Base-by-base conservation (phyloP, 2,797 vertebrate species). In the Anas georgica region DNA sequence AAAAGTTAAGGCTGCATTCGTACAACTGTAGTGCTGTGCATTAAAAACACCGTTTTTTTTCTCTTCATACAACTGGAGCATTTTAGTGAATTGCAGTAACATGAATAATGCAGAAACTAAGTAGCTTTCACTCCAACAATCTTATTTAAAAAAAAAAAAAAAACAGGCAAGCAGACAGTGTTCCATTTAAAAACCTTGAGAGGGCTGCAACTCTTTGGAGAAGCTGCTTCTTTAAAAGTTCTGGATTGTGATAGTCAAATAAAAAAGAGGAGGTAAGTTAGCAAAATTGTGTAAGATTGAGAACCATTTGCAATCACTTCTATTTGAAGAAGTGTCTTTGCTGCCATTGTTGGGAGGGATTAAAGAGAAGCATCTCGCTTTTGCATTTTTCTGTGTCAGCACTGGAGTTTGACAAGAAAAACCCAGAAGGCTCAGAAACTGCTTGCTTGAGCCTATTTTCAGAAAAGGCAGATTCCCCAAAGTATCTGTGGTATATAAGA, bases 361-460 rank as follows among this genome's bases (percentile, higher is more conserved):
- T 91, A 80, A 86, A 91, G n/a, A 58, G 59, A 94, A 82, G 35
- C 20, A 56, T 88, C 63, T 95, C 52, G 18, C 60, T 95, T 86
- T 18, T 69, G 62, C 90, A 2, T 86, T 97, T 94, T 94, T 41
- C 76, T 95, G 23, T 90, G 90, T 90, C 91, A 95, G 72, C 67
- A 66, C 55, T 88, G 82, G 48, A 68, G 50, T 84, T 87, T 95
- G 89, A 93, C 68, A 86, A 62, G 68, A 68, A 93, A 93, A 94
- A 55, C 70, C 68, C 73, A 86, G 55, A 73, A 81, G 67, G 66
- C 83, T 45, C 56, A 80, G 82, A 79, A 94, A 90, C 66, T 83
- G 33, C 56, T 94, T 87, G 54, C 35, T 80, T 68, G 35, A 72
- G n/a, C 68, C 63, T 73, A 9, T 70, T 68, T 86, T 43, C 18